Percentiles rank a stretch among this genome's conserved stretches.
These are phyloP conservation scores for Pterocles gutturalis DNA, from an alignment of 2,113 vertebrate species.

Conservation along the genomic window DNA sequence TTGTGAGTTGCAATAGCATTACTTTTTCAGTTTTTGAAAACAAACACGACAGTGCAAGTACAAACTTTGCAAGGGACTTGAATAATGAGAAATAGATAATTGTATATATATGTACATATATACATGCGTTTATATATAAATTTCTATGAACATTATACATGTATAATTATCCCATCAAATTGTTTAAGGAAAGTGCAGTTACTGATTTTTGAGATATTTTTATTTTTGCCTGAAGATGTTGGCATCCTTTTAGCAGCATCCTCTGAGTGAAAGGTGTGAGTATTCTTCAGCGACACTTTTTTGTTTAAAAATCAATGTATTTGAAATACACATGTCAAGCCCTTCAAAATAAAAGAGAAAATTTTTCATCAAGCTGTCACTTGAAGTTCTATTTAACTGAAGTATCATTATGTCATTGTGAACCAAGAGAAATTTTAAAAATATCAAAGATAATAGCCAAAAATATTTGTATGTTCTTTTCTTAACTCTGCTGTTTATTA, in stretches of 20 bases:
- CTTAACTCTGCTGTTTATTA: neutral
- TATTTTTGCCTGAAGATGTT: neutral
- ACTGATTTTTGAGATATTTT: neutral
- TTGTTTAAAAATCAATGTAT: neutral
- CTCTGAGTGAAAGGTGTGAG: neutral
- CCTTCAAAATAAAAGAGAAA: constrained; percentile 27
- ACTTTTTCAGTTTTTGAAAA: neutral
- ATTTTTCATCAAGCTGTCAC: neutral
- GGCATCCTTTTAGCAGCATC: neutral
- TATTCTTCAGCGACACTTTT: neutral
- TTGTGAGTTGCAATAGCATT: neutral
- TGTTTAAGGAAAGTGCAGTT: neutral
- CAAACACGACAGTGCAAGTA: neutral
- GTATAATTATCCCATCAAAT: neutral
- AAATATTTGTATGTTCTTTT: neutral
- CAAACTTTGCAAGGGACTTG: neutral
- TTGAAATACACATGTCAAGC: neutral
- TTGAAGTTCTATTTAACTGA: neutral
- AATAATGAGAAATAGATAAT: neutral
- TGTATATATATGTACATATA: neutral
- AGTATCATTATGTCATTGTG: neutral
- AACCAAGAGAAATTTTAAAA: neutral
- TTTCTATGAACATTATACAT: neutral
- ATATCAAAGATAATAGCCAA: neutral
- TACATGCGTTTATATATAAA: neutral